Evolutionary conservation across 1,140 invertebrate species (phyloP).

Genomic region (Drosophila navojoa): DNA sequence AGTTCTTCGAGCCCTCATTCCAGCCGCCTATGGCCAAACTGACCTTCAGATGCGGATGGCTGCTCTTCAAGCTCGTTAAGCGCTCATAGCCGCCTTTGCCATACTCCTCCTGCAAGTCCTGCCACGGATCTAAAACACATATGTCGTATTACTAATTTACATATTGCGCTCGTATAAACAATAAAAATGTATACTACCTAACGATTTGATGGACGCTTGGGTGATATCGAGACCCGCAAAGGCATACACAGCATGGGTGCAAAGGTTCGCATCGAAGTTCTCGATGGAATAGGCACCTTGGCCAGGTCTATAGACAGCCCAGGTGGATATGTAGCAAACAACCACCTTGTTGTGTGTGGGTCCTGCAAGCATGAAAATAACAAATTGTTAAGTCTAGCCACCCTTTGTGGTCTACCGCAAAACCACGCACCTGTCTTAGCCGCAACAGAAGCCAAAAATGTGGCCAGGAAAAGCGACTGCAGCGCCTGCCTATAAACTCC

Average conservation of each 20-base stretch:
- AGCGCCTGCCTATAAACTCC: slow-evolving; percentile 12
- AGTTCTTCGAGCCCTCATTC: slow-evolving; percentile 93
- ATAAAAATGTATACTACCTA: slow-evolving; percentile 83
- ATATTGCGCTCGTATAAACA: slow-evolving; percentile 6
- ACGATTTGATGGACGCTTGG: slow-evolving; percentile 87
- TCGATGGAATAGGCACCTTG: slow-evolving; percentile 88
- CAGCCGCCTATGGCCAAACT: slow-evolving; percentile 93
- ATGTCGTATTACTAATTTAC: slow-evolving; percentile 29
- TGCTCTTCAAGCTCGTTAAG: slow-evolving; percentile 87
- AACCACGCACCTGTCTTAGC: slow-evolving; percentile 60
- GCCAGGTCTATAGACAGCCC: slow-evolving; percentile 89
- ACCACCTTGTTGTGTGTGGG: slow-evolving; percentile 87
- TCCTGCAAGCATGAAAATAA: slow-evolving; percentile 67
- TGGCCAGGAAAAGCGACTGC: slow-evolving; percentile 53
- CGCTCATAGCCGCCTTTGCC: slow-evolving; percentile 89
- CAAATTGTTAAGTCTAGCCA: slow-evolving; percentile 23
- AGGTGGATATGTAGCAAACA: slow-evolving; percentile 91
- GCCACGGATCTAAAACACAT: slow-evolving; percentile 87
- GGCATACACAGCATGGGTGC: slow-evolving; percentile 94
- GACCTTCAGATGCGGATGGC: slow-evolving; percentile 89
- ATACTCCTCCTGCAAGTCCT: slow-evolving; percentile 90
- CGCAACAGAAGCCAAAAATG: slow-evolving; percentile 68
- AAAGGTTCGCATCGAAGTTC: slow-evolving; percentile 90
- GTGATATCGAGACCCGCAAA: slow-evolving; percentile 91
- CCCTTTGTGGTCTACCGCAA: slow-evolving; percentile 47